These are phyloP conservation scores for Isotomurus palustris DNA, from an alignment of 2,888 invertebrate species.

Conservation along the genomic window DNA sequence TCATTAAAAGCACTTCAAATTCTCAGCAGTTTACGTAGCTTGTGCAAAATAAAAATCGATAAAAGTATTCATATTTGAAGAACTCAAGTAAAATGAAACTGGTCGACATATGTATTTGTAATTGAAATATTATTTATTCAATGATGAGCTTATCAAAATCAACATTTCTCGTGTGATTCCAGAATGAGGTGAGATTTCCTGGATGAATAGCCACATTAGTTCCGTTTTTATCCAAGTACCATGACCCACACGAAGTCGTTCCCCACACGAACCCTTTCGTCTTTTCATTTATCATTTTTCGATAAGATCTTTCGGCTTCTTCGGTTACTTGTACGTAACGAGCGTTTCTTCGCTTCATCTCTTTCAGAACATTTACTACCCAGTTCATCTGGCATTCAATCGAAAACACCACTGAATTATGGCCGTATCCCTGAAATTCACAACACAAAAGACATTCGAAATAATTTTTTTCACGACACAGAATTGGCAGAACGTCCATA, in stretches of 20 bases:
- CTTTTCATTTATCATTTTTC: constrained; percentile 12
- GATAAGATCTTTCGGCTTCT: constrained; percentile 15
- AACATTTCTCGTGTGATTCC: constrained; percentile 17
- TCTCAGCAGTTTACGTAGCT: too few species aligned
- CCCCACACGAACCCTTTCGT: constrained; percentile 26
- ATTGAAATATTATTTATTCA: too few species aligned
- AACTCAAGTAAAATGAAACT: too few species aligned
- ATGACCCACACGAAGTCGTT: constrained; percentile 19
- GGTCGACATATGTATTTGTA: too few species aligned
- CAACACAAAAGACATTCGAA: too few species aligned
- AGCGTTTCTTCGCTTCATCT: constrained; percentile 16
- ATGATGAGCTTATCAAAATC: too few species aligned
- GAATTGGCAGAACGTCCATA: too few species aligned
- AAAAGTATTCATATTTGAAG: too few species aligned
- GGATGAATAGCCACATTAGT: constrained; percentile 24
- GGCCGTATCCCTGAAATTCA: constrained; percentile 19
- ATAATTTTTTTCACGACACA: too few species aligned
- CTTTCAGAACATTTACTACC: constrained; percentile 15
- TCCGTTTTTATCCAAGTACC: constrained; percentile 24
- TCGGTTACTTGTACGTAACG: constrained; percentile 9
- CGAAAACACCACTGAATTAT: constrained; percentile 22
- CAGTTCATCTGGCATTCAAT: constrained; percentile 33
- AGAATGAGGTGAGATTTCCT: constrained; percentile 12
- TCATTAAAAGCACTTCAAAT: too few species aligned
- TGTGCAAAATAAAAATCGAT: too few species aligned